These are phyloP conservation scores for Pelmatolapia mariae DNA, from an alignment of 2,113 vertebrate species.

Conservation along the genomic window DNA sequence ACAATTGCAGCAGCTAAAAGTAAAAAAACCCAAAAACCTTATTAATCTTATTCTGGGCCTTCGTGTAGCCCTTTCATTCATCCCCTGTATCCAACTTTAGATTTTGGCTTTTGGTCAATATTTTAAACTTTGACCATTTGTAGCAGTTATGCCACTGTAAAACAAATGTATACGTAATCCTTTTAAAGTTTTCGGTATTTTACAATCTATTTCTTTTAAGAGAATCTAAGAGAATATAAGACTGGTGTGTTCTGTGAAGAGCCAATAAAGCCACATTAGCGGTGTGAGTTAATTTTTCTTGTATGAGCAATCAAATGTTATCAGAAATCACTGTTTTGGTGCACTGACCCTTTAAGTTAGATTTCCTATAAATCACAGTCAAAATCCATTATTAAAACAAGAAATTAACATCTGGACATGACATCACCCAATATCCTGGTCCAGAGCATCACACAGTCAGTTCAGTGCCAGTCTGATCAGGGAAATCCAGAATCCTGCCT, in stretches of 20 bases:
- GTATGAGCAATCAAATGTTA: neutral
- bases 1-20: neutral
- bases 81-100: neutral
- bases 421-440: neutral
- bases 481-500: neutral
- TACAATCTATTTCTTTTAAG: neutral
- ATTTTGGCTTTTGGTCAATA: neutral
- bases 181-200: neutral
- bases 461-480: neutral
- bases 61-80: neutral
- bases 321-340: neutral
- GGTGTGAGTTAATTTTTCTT: rapidly evolving
- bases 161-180: rapidly evolving
- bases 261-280: neutral
- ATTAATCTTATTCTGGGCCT: neutral
- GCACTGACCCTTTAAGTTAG: neutral
- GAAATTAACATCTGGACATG: neutral
- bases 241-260: neutral
- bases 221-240: rapidly evolving
- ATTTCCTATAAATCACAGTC: neutral
- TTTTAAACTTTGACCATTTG: neutral
- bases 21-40: rapidly evolving
- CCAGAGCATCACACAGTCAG: neutral
- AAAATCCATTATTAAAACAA: neutral
- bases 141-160: neutral